Percentiles rank a stretch among this genome's conserved stretches.
Evolutionary conservation across 2,113 vertebrate genomes (phyloP).

Genomic region (Atrichornis clamosus): DNA sequence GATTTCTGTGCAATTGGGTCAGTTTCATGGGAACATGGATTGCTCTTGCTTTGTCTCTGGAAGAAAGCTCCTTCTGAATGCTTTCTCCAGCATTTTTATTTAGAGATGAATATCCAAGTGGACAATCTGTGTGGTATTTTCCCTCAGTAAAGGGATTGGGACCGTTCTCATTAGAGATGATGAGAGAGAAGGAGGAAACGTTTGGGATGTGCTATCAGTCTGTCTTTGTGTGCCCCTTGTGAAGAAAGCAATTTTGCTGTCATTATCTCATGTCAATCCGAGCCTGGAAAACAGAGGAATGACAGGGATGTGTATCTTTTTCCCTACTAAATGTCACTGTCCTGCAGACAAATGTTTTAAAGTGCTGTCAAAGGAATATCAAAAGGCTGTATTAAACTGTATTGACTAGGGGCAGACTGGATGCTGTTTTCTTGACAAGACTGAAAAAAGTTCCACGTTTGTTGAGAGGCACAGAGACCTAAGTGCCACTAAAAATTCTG

Average conservation of each 20-base stretch:
- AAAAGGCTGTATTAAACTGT: neutral
- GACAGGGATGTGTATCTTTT: neutral
- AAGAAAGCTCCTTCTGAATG: neutral
- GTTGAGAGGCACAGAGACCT: neutral
- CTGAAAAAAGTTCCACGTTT: neutral
- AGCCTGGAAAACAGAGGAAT: neutral
- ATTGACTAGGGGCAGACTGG: neutral
- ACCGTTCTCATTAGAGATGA: neutral
- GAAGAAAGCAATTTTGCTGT: neutral
- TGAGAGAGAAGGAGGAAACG: neutral
- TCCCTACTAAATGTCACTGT: neutral
- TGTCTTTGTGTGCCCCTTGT: neutral
- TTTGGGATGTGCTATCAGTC: neutral
- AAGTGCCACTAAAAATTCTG: neutral
- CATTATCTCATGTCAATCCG: neutral
- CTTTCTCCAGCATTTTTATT: neutral
- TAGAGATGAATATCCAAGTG: neutral
- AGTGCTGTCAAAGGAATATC: neutral
- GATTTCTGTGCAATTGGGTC: neutral
- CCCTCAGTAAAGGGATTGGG: neutral
- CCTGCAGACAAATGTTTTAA: neutral
- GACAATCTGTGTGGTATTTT: neutral
- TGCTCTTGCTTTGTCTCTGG: neutral
- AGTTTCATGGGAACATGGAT: neutral
- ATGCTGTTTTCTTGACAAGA: neutral